Conservation (phyloP, 2,797 vertebrate species). For the Ataeniobius toweri region DNA sequence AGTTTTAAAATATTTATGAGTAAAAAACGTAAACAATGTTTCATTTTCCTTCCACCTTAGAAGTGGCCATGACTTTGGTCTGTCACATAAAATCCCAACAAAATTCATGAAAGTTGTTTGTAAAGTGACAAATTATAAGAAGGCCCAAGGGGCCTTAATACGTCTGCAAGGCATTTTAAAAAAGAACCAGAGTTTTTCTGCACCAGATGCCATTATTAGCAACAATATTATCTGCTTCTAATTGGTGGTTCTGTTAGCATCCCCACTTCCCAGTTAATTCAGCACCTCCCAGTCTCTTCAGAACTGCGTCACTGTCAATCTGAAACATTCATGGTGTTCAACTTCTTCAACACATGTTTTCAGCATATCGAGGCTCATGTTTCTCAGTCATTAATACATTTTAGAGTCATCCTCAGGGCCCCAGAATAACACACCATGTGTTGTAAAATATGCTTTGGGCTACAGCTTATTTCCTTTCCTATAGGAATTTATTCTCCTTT, state of each 20-base stretch:
- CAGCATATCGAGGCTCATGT: background rate
- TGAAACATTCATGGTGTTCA: conserved; percentile 4
- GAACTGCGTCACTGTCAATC: conserved; percentile 5
- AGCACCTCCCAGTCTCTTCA: background rate
- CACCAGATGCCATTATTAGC: background rate
- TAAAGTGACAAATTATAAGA: background rate
- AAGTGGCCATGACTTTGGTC: no score
- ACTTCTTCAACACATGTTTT: background rate
- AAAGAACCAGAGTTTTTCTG: background rate
- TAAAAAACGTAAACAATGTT: no score
- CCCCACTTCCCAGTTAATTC: conserved; percentile 3
- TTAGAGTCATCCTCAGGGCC: conserved; percentile 1
- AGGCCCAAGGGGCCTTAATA: background rate
- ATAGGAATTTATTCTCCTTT: background rate
- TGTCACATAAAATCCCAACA: no score
- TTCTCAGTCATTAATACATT: conserved; percentile 6
- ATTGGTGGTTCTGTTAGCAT: background rate
- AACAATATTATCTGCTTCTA: no score
- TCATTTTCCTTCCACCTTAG: no score
- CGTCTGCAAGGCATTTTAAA: background rate
- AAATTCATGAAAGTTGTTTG: no score
- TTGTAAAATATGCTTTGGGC: background rate
- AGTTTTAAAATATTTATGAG: no score
- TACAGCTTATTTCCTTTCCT: background rate
- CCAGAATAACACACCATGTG: background rate